These are phyloP conservation scores for Leucoma salicis DNA, from an alignment of 2,888 invertebrate genomes.

Conservation along the genomic window DNA sequence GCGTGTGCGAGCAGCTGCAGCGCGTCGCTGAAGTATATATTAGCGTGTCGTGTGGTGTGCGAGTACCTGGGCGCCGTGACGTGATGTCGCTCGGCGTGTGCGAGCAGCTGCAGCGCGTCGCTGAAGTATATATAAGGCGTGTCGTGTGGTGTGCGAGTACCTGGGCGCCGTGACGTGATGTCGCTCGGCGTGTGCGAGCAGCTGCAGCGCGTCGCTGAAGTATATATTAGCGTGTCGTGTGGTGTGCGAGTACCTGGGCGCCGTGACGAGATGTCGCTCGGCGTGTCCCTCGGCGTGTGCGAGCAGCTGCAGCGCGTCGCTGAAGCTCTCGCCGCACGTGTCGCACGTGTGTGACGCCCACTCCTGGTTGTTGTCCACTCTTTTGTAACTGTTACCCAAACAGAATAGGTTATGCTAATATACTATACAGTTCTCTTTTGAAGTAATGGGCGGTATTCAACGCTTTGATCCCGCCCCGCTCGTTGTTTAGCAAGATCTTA, in stretches of 20 bases:
- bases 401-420: slow-evolving; percentile 1
- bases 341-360: slow-evolving; percentile 87
- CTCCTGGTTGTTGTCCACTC: slow-evolving; percentile 62
- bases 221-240: no score
- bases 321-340: slow-evolving; percentile 90
- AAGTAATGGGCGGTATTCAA: no score
- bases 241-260: slow-evolving; percentile 32
- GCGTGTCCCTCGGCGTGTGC: slow-evolving; percentile 91
- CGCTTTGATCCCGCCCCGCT: no score
- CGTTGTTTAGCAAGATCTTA: no score
- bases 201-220: slow-evolving; percentile 88
- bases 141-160: no score
- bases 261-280: slow-evolving; percentile 53
- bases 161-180: slow-evolving; percentile 33
- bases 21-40: slow-evolving; percentile 90
- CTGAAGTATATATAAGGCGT: no score
- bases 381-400: slow-evolving; percentile 56
- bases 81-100: slow-evolving; percentile 86
- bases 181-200: slow-evolving; percentile 89
- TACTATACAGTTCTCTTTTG: background rate
- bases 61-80: slow-evolving; percentile 32
- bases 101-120: slow-evolving; percentile 88
- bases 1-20: slow-evolving; percentile 90
- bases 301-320: slow-evolving; percentile 88
- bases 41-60: no score